phyloP scores from a whole-genome alignment of 2,797 vertebrate species.

The Poecilia velifera region DNA sequence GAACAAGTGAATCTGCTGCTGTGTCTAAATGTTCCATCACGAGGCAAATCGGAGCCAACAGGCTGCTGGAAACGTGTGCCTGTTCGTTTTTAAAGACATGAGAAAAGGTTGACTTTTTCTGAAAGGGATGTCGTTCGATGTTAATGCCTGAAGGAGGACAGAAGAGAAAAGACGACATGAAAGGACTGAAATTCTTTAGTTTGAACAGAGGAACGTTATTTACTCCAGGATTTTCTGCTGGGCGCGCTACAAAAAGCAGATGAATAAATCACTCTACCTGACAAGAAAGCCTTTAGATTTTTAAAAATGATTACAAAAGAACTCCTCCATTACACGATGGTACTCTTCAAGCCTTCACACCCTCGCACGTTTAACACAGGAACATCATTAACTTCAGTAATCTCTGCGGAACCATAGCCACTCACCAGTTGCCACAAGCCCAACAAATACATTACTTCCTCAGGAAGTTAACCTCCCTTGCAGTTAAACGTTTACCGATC shows the following conservation, averaged over 20 bases:
- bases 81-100: slow-evolving; percentile 26
- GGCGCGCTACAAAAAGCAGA: slow-evolving; percentile 2
- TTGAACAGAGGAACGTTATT: slow-evolving; percentile 14
- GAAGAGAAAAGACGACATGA: slow-evolving; percentile 25
- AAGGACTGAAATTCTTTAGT: slow-evolving; percentile 19
- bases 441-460: not conserved
- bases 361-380: not conserved
- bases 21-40: slow-evolving; percentile 19
- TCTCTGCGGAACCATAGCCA: not conserved
- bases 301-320: not conserved
- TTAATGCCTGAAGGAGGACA: slow-evolving; percentile 43
- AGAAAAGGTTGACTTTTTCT: slow-evolving; percentile 12
- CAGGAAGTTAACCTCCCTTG: not conserved
- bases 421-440: not conserved
- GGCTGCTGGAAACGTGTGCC: slow-evolving; percentile 9
- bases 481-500: not conserved
- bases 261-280: not conserved
- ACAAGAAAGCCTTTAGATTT: not conserved
- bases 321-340: not conserved
- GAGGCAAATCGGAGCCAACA: slow-evolving; percentile 25
- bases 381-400: not conserved
- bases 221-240: not conserved
- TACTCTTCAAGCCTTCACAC: not conserved
- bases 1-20: slow-evolving; percentile 27
- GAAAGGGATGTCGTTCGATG: slow-evolving; percentile 48